These are phyloP conservation scores for Platysternon megacephalum DNA, from an alignment of 2,113 vertebrate genomes.

Conservation along the genomic window DNA sequence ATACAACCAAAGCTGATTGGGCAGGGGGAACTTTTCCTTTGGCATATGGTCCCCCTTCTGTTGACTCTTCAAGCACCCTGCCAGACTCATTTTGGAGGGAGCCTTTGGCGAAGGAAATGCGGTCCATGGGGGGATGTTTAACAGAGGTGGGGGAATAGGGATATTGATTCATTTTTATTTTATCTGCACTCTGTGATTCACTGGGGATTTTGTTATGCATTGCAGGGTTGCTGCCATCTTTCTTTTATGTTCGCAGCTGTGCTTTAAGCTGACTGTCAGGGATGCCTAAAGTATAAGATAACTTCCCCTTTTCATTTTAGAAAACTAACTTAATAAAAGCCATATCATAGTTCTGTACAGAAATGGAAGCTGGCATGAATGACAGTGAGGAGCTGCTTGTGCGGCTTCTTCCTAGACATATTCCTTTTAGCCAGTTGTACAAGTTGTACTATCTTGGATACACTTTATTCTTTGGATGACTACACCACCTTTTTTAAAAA, in stretches of 20 bases:
- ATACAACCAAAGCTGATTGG: not conserved
- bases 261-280: accelerated
- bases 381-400: not conserved
- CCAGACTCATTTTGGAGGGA: not conserved
- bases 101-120: accelerated
- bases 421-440: not conserved
- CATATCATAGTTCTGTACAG: not conserved
- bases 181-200: not conserved
- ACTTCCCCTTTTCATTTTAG: not conserved
- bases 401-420: not conserved
- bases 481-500: not conserved
- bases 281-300: not conserved
- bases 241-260: not conserved
- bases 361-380: not conserved
- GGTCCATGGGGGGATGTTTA: not conserved
- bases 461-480: not conserved
- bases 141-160: not conserved
- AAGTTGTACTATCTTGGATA: not conserved
- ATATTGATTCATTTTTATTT: not conserved
- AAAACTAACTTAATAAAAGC: not conserved
- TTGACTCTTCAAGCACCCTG: not conserved
- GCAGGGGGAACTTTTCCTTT: not conserved
- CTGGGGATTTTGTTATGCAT: not conserved
- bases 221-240: not conserved
- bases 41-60: accelerated